phyloP scores from a whole-genome alignment of 2,888 invertebrate species.

The Drosophila paramelanica region DNA sequence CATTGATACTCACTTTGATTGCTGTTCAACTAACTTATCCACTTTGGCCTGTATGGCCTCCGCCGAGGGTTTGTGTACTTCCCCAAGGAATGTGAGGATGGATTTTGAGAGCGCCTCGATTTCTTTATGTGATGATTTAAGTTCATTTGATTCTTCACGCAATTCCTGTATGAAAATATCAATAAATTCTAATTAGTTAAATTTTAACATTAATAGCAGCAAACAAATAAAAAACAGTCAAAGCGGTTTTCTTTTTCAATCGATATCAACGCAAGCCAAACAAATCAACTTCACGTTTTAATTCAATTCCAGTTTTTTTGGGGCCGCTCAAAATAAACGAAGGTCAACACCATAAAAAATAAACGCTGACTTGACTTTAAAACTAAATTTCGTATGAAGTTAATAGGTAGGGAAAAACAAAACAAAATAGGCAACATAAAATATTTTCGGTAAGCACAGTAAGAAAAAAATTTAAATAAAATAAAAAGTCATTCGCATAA shows the following conservation, averaged over 20 bases:
- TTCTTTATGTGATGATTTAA: conserved; percentile 89
- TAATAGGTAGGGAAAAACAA: conserved; percentile 13
- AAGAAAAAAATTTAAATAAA: conserved; percentile 17
- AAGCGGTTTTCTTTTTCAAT: conserved; percentile 6
- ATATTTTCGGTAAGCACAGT: conserved; percentile 35
- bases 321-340: conserved; percentile 33
- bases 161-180: conserved; percentile 87
- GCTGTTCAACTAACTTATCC: conserved; percentile 89
- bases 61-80: conserved; percentile 89
- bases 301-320: conserved; percentile 65
- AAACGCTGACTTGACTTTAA: conserved; percentile 40
- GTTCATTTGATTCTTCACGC: conserved; percentile 89
- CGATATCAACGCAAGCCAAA: conserved; percentile 22
- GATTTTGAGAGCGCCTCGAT: conserved; percentile 89
- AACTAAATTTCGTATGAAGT: conserved; percentile 8
- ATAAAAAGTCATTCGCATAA: conserved; percentile 6
- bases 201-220: neutral
- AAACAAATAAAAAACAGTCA: conserved; percentile 3
- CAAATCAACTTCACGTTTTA: conserved; percentile 31
- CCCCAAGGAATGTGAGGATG: conserved; percentile 89
- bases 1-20: conserved; percentile 87
- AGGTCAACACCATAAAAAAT: conserved; percentile 56
- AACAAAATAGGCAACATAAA: conserved; percentile 31
- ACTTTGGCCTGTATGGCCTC: conserved; percentile 89
- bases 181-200: conserved; percentile 26